Base-by-base conservation (phyloP, 2,888 invertebrate species). In the Prosapia bicincta region DNA sequence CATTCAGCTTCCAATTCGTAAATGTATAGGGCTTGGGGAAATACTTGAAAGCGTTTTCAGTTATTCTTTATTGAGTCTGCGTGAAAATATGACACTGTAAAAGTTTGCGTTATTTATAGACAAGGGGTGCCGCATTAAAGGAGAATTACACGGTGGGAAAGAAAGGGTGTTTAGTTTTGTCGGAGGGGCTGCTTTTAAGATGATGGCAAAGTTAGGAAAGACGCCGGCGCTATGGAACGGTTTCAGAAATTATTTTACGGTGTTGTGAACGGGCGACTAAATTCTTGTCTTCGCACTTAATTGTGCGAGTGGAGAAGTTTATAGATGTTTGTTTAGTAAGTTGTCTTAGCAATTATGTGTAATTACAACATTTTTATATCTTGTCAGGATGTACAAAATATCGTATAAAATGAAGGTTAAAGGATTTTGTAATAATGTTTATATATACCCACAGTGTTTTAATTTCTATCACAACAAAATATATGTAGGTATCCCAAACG, bases 201-300 rank as follows among this genome's bases (percentile, higher is more conserved):
- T 68, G 73, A 73, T 73, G 73, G 73, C 73, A 43, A 73, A 73
- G 73, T 73, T 73, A 69, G 68, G 54, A n/a, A n/a, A 20, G 54
- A 54, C 54, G 54, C 54, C 54, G 5, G 3, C 20, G 13, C 54
- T 20, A 9, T 9, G 20, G n/a, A n/a, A 13, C 54, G 54, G 54
- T 54, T 54, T 54, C 54, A 20, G 3, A 20, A 54, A 54, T 54
- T 54, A 54, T 54, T 54, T 54, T 20, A 54, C 54, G 54, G 54
- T 20, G n/a, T 54, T 20, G 10, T 20, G 54, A 54, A 20, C 54
- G 2, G 13, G 10, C 38, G 15, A 38, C 38, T 38, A n/a, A n/a
- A n/a, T n/a, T n/a, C n/a, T n/a, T n/a, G n/a, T n/a, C n/a, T n/a
- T n/a, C n/a, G n/a, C n/a, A n/a, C n/a, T n/a, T n/a, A n/a, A n/a